Evolutionary conservation across 2,888 invertebrate species (phyloP).

Genomic region (Congeria kusceri): DNA sequence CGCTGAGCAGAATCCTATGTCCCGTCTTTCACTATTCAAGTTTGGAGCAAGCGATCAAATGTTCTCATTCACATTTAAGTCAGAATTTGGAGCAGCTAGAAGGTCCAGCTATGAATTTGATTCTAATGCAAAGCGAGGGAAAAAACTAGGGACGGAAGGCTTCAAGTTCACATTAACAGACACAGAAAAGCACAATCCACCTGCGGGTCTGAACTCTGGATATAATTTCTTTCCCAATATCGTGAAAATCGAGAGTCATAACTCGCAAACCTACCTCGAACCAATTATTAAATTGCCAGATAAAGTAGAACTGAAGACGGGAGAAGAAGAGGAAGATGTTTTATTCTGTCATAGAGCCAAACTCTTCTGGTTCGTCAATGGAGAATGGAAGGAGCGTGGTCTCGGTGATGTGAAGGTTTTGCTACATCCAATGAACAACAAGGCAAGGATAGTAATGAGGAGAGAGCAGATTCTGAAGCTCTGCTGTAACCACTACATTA

Average conservation of each 20-base stretch:
- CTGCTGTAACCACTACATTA: constrained; percentile 95
- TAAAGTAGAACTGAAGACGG: constrained; percentile 89
- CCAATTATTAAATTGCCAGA: constrained; percentile 86
- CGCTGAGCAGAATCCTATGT: not conserved
- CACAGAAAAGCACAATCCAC: constrained; percentile 34
- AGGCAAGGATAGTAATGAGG: constrained; percentile 93
- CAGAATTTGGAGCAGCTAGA: not conserved
- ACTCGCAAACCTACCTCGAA: constrained; percentile 90
- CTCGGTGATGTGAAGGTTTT: constrained; percentile 87
- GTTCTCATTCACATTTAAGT: not conserved
- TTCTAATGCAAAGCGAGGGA: not conserved
- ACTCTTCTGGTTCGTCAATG: constrained; percentile 87
- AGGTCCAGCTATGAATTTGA: not conserved
- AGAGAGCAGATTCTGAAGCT: constrained; percentile 95
- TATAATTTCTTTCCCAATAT: constrained; percentile 75
- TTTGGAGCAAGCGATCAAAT: not conserved
- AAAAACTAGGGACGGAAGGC: constrained; percentile 24
- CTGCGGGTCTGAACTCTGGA: constrained; percentile 46
- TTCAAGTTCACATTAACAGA: constrained; percentile 44
- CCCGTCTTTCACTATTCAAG: not conserved
- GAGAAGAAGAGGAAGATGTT: constrained; percentile 94
- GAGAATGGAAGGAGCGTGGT: constrained; percentile 86
- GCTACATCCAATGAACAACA: constrained; percentile 89
- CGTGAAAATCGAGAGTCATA: constrained; percentile 89
- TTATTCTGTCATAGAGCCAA: constrained; percentile 93